Percentiles rank a stretch among this genome's conserved stretches.
Conservation (phyloP, 1,140 invertebrate genomes). For the Acromyrmex heyeri region DNA sequence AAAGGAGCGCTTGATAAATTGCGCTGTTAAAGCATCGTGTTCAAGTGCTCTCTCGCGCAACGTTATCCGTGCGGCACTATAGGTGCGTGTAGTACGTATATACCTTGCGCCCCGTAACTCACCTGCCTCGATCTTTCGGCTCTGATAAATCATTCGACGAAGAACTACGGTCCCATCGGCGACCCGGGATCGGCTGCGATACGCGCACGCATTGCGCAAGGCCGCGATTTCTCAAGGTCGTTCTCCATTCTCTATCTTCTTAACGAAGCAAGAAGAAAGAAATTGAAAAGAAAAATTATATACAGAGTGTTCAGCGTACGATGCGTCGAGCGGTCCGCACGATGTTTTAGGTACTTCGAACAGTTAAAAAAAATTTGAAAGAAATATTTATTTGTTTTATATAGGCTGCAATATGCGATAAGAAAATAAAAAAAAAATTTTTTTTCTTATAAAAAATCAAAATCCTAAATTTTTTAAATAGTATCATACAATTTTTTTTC, state of each 20-base stretch:
- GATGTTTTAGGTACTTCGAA: too few relatives aligned
- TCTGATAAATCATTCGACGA: constrained; percentile 81
- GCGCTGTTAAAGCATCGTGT: constrained; percentile 81
- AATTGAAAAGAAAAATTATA: neutral
- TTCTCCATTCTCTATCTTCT: neutral
- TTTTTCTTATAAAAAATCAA: too few relatives aligned
- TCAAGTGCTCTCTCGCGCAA: constrained; percentile 50
- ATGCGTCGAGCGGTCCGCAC: too few relatives aligned
- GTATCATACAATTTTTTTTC: too few relatives aligned
- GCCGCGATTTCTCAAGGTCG: constrained; percentile 34
- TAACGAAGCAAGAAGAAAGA: neutral
- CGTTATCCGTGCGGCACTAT: constrained; percentile 69
- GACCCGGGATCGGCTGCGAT: constrained; percentile 53
- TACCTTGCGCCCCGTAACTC: constrained; percentile 62
- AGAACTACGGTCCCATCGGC: constrained; percentile 71
- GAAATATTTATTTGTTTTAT: too few relatives aligned
- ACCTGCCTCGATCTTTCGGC: constrained; percentile 80
- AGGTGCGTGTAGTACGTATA: constrained; percentile 52
- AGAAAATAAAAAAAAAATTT: too few relatives aligned
- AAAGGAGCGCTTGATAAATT: constrained; percentile 83
- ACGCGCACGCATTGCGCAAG: constrained; percentile 50
- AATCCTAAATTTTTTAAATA: too few relatives aligned
- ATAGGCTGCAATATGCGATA: too few relatives aligned
- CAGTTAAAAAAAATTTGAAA: too few relatives aligned
- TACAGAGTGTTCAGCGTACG: too few relatives aligned